phyloP scores from a whole-genome alignment of 2,113 vertebrate genomes.

The Sinocyclocheilus rhinocerous region DNA sequence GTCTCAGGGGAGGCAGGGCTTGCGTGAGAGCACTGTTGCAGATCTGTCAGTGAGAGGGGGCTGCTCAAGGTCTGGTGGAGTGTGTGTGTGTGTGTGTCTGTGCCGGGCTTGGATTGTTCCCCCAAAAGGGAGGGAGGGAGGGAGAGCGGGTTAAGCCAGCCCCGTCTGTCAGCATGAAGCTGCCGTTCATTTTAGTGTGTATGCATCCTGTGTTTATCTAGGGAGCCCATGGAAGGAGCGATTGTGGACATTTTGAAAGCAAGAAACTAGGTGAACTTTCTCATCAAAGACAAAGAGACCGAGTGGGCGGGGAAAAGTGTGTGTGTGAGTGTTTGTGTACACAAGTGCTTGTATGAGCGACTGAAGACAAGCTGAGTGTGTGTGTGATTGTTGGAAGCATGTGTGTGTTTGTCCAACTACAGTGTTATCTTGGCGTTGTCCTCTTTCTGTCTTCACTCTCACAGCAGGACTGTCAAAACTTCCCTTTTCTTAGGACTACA shows the following conservation, averaged over 20 bases:
- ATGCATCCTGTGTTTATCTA: constrained; percentile 16
- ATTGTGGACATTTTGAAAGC: constrained; percentile 19
- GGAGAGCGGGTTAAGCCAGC: constrained; percentile 28
- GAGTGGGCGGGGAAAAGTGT: neutral
- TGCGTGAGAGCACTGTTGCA: constrained; percentile 62
- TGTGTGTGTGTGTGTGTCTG: constrained; percentile 43
- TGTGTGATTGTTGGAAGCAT: neutral
- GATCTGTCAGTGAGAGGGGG: constrained; percentile 62
- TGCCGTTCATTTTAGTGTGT: constrained; percentile 19
- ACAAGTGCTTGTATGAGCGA: constrained; percentile 10
- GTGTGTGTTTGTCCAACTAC: constrained; percentile 9
- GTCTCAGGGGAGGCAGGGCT: constrained; percentile 60
- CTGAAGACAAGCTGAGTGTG: neutral
- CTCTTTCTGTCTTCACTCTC: constrained; percentile 14
- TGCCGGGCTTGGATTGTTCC: constrained; percentile 33
- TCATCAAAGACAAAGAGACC: neutral
- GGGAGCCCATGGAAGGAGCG: neutral
- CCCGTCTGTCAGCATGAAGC: constrained; percentile 26
- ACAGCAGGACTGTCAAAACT: constrained; percentile 12
- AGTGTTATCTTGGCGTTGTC: neutral
- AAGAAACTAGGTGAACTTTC: constrained; percentile 1
- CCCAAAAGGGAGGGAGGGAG: constrained; percentile 26
- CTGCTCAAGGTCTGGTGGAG: constrained; percentile 60
- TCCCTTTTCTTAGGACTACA: neutral
- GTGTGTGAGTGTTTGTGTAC: neutral